phyloP scores from a whole-genome alignment of 2,888 invertebrate genomes.

The Argyra leucocephala region DNA sequence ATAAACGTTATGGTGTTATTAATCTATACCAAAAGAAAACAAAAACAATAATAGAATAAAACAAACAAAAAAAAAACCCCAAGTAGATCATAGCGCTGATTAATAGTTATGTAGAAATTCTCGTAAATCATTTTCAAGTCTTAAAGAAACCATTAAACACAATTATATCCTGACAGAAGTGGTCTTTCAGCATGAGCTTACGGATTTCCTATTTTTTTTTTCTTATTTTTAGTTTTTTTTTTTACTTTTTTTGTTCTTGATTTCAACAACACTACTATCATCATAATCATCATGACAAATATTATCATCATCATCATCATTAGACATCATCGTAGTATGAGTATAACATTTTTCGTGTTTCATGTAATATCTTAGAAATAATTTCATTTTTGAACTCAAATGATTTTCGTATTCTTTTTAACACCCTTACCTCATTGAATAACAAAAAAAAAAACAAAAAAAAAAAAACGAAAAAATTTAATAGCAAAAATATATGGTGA shows the following conservation, averaged over 20 bases:
- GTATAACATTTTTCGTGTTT: background rate
- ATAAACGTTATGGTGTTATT: background rate
- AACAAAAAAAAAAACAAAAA: too few species aligned
- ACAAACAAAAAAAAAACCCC: background rate
- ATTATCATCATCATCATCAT: background rate
- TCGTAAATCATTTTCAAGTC: conserved; percentile 4
- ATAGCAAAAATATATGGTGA: too few species aligned
- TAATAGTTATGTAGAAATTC: background rate
- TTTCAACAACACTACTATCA: background rate
- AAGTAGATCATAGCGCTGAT: background rate
- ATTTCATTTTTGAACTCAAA: background rate
- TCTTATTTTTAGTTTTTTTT: background rate
- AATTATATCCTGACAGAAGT: conserved; percentile 3
- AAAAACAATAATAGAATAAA: background rate
- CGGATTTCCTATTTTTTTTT: background rate
- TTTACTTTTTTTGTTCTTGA: background rate
- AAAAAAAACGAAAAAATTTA: too few species aligned
- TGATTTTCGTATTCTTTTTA: background rate
- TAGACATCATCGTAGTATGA: background rate
- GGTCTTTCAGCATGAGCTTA: conserved; percentile 3
- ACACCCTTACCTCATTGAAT: background rate
- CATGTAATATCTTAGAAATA: background rate
- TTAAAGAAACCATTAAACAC: conserved; percentile 6
- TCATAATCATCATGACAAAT: background rate
- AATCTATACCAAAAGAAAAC: background rate